Evolutionary conservation across 2,113 vertebrate genomes (phyloP).

Genomic region (Xiphorhynchus elegans): DNA sequence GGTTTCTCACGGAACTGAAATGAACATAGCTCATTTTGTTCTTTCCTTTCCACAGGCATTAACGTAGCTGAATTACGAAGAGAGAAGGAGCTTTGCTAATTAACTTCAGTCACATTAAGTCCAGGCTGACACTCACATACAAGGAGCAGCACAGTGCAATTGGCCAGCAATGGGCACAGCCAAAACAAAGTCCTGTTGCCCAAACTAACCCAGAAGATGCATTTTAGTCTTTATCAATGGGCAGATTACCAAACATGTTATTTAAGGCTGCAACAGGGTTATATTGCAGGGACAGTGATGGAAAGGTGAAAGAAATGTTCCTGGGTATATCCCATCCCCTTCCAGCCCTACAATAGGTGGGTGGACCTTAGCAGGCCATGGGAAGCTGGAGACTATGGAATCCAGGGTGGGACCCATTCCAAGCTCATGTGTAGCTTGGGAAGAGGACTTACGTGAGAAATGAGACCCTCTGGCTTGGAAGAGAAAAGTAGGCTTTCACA

Average conservation of each 20-base stretch:
- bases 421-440: neutral
- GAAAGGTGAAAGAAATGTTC: neutral
- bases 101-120: neutral
- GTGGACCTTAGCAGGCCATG: neutral
- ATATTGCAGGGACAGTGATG: fast-evolving
- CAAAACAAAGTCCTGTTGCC: neutral
- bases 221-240: neutral
- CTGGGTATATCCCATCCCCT: neutral
- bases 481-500: neutral
- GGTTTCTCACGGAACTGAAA: constrained; percentile 31
- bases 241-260: neutral
- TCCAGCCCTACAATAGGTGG: neutral
- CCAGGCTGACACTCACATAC: neutral
- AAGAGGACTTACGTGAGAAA: neutral
- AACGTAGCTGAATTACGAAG: neutral
- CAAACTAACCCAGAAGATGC: neutral
- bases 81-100: constrained; percentile 34
- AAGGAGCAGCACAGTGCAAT: neutral
- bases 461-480: neutral
- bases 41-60: constrained; percentile 10
- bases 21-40: constrained; percentile 29
- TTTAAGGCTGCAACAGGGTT: neutral
- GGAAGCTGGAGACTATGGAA: neutral
- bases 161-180: neutral
- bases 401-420: neutral